These are phyloP conservation scores for Maniola hyperantus DNA, from an alignment of 2,888 invertebrate genomes.

Conservation along the genomic window DNA sequence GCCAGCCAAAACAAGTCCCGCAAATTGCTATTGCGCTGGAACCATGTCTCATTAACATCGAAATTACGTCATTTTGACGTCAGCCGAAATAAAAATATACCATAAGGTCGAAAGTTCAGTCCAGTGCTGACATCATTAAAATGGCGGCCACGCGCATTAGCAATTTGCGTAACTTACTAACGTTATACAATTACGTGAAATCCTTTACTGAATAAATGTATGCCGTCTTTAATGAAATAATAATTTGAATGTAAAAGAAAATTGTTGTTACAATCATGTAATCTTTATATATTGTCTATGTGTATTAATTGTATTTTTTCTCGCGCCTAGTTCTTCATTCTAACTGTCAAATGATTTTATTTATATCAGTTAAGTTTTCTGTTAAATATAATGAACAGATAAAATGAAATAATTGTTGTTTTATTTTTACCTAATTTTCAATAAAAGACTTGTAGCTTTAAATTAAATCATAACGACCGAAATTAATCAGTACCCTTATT, in stretches of 20 bases:
- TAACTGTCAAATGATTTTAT: slow-evolving; percentile 39
- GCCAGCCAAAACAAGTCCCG: too few species aligned
- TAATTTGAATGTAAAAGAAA: slow-evolving; percentile 15
- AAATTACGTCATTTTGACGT: too few species aligned
- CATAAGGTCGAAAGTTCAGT: too few species aligned
- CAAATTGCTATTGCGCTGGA: too few species aligned
- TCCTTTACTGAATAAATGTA: not conserved
- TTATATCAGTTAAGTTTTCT: slow-evolving; percentile 40
- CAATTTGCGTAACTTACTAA: too few species aligned
- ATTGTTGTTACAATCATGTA: slow-evolving; percentile 31
- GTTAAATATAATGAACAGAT: slow-evolving; percentile 42
- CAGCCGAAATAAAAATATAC: too few species aligned
- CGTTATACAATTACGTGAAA: not conserved
- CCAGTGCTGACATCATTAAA: too few species aligned
- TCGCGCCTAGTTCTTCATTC: slow-evolving; percentile 35
- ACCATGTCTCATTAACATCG: too few species aligned
- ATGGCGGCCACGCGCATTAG: too few species aligned
- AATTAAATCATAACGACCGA: too few species aligned
- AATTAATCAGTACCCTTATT: too few species aligned
- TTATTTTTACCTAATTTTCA: slow-evolving; percentile 27
- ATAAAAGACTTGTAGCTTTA: too few species aligned
- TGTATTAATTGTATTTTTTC: slow-evolving; percentile 19
- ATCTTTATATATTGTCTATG: slow-evolving; percentile 23
- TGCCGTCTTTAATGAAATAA: slow-evolving; percentile 13
- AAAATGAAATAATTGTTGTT: slow-evolving; percentile 37